phyloP scores from a whole-genome alignment of 2,888 invertebrate species.

The Anorthoa munda region DNA sequence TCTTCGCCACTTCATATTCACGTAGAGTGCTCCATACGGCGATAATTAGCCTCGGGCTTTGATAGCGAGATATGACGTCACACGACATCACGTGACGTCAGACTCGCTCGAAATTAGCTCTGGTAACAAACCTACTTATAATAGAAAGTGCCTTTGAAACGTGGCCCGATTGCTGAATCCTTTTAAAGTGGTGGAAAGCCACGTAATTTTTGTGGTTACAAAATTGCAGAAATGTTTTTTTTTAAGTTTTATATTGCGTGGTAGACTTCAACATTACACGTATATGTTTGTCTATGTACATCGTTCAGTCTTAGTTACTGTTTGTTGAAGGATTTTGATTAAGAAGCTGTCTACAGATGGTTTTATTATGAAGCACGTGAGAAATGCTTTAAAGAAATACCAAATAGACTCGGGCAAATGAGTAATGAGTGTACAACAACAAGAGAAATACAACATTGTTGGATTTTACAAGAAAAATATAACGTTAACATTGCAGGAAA shows the following conservation, averaged over 20 bases:
- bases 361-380: not conserved
- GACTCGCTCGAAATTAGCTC: slow-evolving; percentile 59
- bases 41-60: slow-evolving; percentile 67
- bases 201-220: slow-evolving; percentile 10
- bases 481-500: not conserved
- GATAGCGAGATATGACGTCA: slow-evolving; percentile 58
- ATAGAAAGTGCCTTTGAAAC: slow-evolving; percentile 42
- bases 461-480: not conserved
- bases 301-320: not conserved
- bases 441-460: not conserved
- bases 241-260: not conserved
- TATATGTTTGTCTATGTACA: not conserved
- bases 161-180: slow-evolving; percentile 27
- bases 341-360: slow-evolving; percentile 10
- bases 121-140: slow-evolving; percentile 47
- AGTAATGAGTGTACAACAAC: slow-evolving; percentile 12
- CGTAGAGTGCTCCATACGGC: slow-evolving; percentile 59
- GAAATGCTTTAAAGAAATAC: slow-evolving; percentile 20
- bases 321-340: slow-evolving; percentile 19
- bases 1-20: slow-evolving; percentile 63
- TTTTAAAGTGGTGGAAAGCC: slow-evolving; percentile 23
- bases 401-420: not conserved
- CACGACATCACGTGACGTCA: slow-evolving; percentile 36
- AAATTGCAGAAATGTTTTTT: slow-evolving; percentile 7
- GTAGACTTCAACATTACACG: no score